Conservation (phyloP, 2,797 vertebrate species). For the Lophura swinhoii region DNA sequence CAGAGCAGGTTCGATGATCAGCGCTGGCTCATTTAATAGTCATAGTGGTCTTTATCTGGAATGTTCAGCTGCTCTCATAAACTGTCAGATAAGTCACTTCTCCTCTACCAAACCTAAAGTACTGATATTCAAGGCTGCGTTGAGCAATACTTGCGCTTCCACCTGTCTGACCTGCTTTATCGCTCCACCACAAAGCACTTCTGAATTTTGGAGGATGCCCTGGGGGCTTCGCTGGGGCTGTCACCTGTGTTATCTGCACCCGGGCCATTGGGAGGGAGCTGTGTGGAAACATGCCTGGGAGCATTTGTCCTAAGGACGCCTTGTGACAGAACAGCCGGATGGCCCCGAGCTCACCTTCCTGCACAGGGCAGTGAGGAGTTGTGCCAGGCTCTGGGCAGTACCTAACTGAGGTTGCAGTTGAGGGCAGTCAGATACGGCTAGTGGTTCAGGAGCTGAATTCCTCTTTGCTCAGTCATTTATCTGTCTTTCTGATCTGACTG, state of each 20-base stretch:
- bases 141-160: constrained; percentile 26
- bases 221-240: not conserved
- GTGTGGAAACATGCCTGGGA: not conserved
- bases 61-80: not conserved
- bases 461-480: not conserved
- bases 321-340: rapidly evolving
- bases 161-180: not conserved
- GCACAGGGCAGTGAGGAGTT: not conserved
- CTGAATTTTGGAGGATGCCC: not conserved
- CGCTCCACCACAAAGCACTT: not conserved
- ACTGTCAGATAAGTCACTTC: not conserved
- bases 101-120: not conserved
- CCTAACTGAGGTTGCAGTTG: rapidly evolving
- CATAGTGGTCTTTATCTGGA: not conserved
- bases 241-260: not conserved
- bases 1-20: not conserved
- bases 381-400: rapidly evolving
- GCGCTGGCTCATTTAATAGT: not conserved
- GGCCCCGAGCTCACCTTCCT: not conserved
- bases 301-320: not conserved
- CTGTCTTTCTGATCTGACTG: not conserved
- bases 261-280: not conserved
- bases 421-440: rapidly evolving
- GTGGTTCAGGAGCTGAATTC: not conserved
- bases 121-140: not conserved